Evolutionary conservation across 2,888 invertebrate genomes (phyloP).

Genomic region (Oligia latruncula): DNA sequence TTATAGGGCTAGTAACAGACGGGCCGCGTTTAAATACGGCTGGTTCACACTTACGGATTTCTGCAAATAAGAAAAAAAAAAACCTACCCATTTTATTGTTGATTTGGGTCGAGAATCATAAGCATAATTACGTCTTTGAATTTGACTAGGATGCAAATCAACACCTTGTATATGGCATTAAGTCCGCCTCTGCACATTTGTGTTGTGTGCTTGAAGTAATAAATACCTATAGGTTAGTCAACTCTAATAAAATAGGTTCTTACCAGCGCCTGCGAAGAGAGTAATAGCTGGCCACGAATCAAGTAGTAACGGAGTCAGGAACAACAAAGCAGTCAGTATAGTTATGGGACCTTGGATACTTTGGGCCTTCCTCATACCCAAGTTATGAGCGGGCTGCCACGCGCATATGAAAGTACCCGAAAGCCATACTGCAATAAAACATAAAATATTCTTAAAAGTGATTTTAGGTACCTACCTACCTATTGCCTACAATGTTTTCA

Average conservation of each 20-base stretch:
- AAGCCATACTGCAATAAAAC: conserved; percentile 85
- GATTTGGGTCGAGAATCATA: too few relatives aligned
- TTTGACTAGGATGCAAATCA: too few relatives aligned
- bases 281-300: conserved; percentile 91
- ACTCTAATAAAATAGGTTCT: conserved; percentile 32
- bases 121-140: too few relatives aligned
- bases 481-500: not conserved
- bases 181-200: too few relatives aligned
- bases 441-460: not conserved
- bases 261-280: conserved; percentile 91
- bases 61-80: too few relatives aligned
- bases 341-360: conserved; percentile 83
- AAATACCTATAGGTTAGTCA: not conserved
- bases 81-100: too few relatives aligned
- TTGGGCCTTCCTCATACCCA: conserved; percentile 79
- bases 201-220: too few relatives aligned
- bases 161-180: too few relatives aligned
- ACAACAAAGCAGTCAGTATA: conserved; percentile 86
- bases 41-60: too few relatives aligned
- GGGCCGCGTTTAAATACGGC: too few relatives aligned
- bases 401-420: conserved; percentile 87
- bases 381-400: conserved; percentile 89
- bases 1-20: too few relatives aligned
- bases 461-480: not conserved
- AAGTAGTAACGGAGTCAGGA: conserved; percentile 89